A percentile compares a stretch with the other conserved stretches of the same genome.
Evolutionary conservation across 1,140 invertebrate species (phyloP).

Genomic region (Drosophila malerkotliana): DNA sequence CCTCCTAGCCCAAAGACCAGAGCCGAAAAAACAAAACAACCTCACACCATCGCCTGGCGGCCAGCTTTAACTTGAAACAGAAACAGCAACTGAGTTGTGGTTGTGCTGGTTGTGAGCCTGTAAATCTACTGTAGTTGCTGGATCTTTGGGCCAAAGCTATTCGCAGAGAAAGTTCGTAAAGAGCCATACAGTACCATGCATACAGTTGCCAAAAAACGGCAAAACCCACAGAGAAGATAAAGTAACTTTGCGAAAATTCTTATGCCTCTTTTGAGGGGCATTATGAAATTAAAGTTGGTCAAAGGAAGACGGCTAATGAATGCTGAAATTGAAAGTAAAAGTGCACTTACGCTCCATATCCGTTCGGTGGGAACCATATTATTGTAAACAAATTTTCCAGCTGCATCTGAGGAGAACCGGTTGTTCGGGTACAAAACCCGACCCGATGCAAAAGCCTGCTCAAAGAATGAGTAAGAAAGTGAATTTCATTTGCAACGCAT

Average conservation of each 20-base stretch:
- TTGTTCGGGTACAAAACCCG: constrained; percentile 51
- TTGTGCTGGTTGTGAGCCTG: constrained; percentile 23
- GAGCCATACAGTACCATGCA: constrained; percentile 28
- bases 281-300: constrained; percentile 48
- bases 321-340: constrained; percentile 65
- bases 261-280: constrained; percentile 13
- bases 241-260: constrained; percentile 47
- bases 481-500: constrained; percentile 56
- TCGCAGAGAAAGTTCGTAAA: constrained; percentile 71
- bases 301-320: constrained; percentile 37
- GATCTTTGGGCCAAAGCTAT: constrained; percentile 58
- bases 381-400: constrained; percentile 73
- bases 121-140: constrained; percentile 37
- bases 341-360: constrained; percentile 61
- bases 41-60: constrained; percentile 33
- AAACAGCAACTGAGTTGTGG: constrained; percentile 34
- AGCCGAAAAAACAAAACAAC: constrained; percentile 58
- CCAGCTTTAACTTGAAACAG: constrained; percentile 30
- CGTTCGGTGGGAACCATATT: constrained; percentile 34
- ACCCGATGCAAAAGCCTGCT: constrained; percentile 44
- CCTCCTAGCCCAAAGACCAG: constrained; percentile 29
- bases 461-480: constrained; percentile 58
- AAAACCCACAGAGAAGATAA: constrained; percentile 1
- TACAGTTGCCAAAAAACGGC: constrained; percentile 49
- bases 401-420: constrained; percentile 59